These are phyloP conservation scores for Seira musarum DNA, from an alignment of 2,888 invertebrate species.

Conservation along the genomic window DNA sequence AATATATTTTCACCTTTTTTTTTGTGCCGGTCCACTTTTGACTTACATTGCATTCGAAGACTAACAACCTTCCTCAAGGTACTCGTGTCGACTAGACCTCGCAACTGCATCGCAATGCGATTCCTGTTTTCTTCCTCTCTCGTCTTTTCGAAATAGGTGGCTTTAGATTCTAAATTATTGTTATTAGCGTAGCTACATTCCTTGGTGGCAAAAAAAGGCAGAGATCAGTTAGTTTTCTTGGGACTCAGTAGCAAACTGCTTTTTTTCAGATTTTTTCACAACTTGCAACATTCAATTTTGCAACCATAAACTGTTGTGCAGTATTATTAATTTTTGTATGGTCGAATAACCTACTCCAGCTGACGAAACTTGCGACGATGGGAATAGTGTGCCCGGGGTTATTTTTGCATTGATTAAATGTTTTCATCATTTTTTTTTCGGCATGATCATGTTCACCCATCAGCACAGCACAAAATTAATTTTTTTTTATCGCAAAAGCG, in stretches of 20 bases:
- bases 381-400: no score
- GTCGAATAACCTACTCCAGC: no score
- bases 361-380: no score
- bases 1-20: slow-evolving; percentile 22
- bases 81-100: slow-evolving; percentile 38
- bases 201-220: slow-evolving; percentile 31
- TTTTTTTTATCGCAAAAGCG: background rate
- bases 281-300: background rate
- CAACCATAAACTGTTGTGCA: no score
- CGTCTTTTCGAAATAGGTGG: background rate
- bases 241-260: no score
- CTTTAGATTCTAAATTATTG: slow-evolving; percentile 39
- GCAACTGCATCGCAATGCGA: slow-evolving; percentile 22
- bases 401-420: no score
- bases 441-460: no score
- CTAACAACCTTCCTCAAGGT: slow-evolving; percentile 58
- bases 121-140: slow-evolving; percentile 44
- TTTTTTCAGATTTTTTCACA: no score
- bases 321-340: no score
- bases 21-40: no score
- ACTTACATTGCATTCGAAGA: slow-evolving; percentile 25
- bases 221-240: background rate
- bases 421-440: no score
- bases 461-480: no score
- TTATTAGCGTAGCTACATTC: slow-evolving; percentile 29